Evolutionary conservation across 2,113 vertebrate species (phyloP).

Genomic region (Tenebrosternarchus preto): DNA sequence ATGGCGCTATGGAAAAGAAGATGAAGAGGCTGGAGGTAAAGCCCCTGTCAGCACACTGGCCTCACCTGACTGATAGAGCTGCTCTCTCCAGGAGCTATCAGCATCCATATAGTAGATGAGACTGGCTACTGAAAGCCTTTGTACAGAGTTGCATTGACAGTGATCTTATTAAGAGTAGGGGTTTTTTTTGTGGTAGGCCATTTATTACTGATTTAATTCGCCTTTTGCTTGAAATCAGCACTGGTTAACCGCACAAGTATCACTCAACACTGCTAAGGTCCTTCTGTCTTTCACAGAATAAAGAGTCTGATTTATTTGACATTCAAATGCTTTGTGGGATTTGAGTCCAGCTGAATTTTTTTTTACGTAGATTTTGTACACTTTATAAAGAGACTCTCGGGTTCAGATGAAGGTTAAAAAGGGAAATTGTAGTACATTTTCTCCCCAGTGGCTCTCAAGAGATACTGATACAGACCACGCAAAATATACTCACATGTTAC

Average conservation of each 20-base stretch:
- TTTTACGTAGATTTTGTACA: not conserved
- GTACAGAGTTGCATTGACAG: constrained; percentile 1
- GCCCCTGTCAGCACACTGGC: not conserved
- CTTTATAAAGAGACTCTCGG: not conserved
- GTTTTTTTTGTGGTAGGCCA: constrained; percentile 1
- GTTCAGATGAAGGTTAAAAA: not conserved
- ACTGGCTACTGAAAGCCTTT: not conserved
- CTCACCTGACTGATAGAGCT: not conserved
- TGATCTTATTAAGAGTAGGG: not conserved
- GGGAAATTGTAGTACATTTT: constrained; percentile 17
- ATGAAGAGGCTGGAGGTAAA: constrained; percentile 89
- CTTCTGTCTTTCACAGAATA: not conserved
- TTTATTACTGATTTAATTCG: constrained; percentile 28
- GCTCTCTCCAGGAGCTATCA: not conserved
- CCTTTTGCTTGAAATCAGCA: not conserved
- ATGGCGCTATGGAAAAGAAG: constrained; percentile 83
- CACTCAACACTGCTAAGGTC: not conserved
- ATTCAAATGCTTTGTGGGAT: not conserved
- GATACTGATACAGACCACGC: constrained; percentile 36
- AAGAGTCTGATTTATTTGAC: not conserved
- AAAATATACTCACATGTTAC: constrained; percentile 37
- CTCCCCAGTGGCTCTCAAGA: constrained; percentile 22
- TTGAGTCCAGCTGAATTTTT: not conserved
- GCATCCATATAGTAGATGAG: not conserved
- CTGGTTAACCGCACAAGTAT: not conserved